Percentiles rank a stretch among this genome's conserved stretches.
These are phyloP conservation scores for Plebejus anna DNA, from an alignment of 2,888 invertebrate species.

Conservation along the genomic window DNA sequence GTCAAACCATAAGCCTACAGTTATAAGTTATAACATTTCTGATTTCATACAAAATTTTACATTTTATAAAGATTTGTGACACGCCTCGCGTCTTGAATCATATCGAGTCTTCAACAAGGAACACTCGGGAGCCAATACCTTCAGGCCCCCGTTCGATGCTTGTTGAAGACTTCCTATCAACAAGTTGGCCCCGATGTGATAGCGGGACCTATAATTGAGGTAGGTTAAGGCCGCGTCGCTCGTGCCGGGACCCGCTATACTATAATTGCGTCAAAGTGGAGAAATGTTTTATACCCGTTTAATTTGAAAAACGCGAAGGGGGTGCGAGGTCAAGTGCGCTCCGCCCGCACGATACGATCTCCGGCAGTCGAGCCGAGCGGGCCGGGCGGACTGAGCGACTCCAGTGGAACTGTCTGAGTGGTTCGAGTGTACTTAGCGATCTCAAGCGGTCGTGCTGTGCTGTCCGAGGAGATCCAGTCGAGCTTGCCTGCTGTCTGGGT, in stretches of 20 bases:
- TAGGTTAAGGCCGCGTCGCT: not conserved
- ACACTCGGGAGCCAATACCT: no score
- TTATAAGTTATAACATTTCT: no score
- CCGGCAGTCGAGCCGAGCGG: constrained; percentile 59
- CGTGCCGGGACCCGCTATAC: constrained; percentile 42
- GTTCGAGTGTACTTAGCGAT: not conserved
- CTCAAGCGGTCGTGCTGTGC: not conserved
- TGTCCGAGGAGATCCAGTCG: not conserved
- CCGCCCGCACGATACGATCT: constrained; percentile 77
- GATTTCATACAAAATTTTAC: no score
- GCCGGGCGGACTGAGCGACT: not conserved
- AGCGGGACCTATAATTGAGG: not conserved
- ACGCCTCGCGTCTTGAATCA: no score
- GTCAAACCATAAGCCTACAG: no score
- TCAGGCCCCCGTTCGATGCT: not conserved
- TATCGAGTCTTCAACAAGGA: not conserved
- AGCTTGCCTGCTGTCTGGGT: not conserved
- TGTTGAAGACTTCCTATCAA: not conserved
- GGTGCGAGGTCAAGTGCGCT: constrained; percentile 77
- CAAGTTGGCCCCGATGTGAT: not conserved
- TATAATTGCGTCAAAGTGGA: constrained; percentile 63
- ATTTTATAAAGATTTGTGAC: no score
- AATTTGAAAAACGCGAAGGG: constrained; percentile 78
- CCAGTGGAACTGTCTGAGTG: not conserved
- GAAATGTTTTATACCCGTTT: constrained; percentile 58